phyloP scores from a whole-genome alignment of 92 coral and sea anemone genomes.

The Epizoanthus rinbou region DNA sequence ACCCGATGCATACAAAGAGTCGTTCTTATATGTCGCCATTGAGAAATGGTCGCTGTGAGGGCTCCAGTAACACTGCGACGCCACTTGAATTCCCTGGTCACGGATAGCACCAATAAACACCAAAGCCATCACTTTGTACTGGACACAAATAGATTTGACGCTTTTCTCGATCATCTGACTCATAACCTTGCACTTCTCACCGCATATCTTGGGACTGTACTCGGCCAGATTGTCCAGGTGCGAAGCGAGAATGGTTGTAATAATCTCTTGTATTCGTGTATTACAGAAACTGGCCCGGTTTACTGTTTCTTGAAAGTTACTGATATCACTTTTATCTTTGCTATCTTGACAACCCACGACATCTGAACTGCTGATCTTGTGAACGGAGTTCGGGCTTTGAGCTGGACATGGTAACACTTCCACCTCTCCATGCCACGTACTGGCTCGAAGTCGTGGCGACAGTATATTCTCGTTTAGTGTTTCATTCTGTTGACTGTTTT shows the following conservation, averaged over 20 bases:
- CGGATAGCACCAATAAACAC: slow-evolving; percentile 78
- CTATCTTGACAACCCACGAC: not conserved
- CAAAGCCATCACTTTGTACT: slow-evolving; percentile 61
- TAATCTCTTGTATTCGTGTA: slow-evolving; percentile 48
- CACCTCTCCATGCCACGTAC: slow-evolving; percentile 16
- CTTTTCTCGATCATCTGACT: slow-evolving; percentile 73
- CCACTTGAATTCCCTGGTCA: slow-evolving; percentile 69
- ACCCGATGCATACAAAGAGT: slow-evolving; percentile 68
- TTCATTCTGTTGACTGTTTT: slow-evolving; percentile 5
- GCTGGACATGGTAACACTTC: not conserved
- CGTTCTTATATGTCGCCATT: slow-evolving; percentile 64
- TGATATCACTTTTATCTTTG: not conserved
- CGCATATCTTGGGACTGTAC: slow-evolving; percentile 69
- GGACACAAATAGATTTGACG: slow-evolving; percentile 49
- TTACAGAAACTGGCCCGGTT: not conserved
- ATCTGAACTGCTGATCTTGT: slow-evolving; percentile 3
- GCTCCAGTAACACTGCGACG: slow-evolving; percentile 65
- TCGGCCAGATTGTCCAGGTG: slow-evolving; percentile 61
- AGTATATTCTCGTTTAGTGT: slow-evolving; percentile 1
- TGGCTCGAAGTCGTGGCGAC: slow-evolving; percentile 36
- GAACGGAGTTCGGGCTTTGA: not conserved
- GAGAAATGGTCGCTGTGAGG: slow-evolving; percentile 69
- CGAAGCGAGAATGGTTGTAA: slow-evolving; percentile 43
- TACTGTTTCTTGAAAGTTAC: slow-evolving; percentile 5
- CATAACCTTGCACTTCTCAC: slow-evolving; percentile 68